Conservation (phyloP, 2,113 vertebrate genomes). For the Cynopterus brachyotis region DNA sequence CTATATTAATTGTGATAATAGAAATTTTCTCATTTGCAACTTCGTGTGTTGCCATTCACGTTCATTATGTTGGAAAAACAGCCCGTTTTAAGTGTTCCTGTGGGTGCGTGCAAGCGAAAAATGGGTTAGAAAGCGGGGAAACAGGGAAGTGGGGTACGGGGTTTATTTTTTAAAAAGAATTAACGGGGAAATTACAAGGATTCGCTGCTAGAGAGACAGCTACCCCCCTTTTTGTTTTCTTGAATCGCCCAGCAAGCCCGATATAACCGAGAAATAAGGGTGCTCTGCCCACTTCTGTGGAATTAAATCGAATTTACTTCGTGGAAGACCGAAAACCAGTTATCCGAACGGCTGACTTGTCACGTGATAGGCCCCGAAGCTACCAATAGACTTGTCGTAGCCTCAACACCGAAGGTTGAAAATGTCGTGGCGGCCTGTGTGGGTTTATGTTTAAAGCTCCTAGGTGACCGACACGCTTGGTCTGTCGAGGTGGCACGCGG, state of each 20-base stretch:
- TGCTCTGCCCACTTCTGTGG: neutral
- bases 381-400: slow-evolving; percentile 21
- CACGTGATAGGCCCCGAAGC: neutral
- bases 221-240: neutral
- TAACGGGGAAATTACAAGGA: neutral
- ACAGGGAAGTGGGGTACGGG: neutral
- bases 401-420: slow-evolving; percentile 12
- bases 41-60: neutral
- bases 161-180: neutral
- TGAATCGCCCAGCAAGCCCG: neutral
- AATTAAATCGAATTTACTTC: slow-evolving; percentile 32
- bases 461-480: neutral
- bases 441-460: slow-evolving; percentile 8
- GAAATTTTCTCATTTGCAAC: neutral
- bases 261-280: neutral
- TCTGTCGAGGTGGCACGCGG: neutral
- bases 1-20: neutral
- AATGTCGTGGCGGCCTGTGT: neutral
- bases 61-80: neutral
- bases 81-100: fast-evolving
- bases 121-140: neutral
- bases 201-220: neutral
- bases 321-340: neutral
- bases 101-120: neutral
- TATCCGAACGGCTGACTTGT: neutral